These are phyloP conservation scores for Labrus mixtus DNA, from an alignment of 2,113 vertebrate genomes.

Conservation along the genomic window DNA sequence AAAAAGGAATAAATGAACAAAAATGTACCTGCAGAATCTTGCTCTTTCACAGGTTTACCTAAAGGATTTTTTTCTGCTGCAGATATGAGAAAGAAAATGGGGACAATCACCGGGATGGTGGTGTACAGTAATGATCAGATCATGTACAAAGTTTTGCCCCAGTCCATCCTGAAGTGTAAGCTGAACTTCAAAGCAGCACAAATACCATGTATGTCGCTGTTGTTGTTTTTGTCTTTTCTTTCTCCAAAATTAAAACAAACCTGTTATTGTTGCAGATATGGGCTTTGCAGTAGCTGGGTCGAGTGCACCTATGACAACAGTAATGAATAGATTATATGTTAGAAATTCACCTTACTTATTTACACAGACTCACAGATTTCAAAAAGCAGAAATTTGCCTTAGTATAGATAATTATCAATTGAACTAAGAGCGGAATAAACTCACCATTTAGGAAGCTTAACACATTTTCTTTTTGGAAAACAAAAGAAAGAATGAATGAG, in stretches of 20 bases:
- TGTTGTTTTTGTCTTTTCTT: background rate
- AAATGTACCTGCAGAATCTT: constrained; percentile 63
- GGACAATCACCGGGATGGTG: background rate
- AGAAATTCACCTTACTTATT: background rate
- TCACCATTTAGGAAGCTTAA: constrained; percentile 70
- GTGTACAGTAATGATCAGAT: background rate
- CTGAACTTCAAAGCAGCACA: background rate
- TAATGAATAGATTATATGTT: background rate
- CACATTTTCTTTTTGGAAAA: constrained; percentile 55
- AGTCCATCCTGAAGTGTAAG: background rate
- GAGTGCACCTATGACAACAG: constrained; percentile 57
- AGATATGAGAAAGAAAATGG: constrained; percentile 5
- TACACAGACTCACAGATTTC: background rate
- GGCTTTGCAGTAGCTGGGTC: constrained; percentile 32
- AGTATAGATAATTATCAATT: background rate
- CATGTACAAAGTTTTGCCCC: background rate
- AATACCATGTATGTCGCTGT: background rate
- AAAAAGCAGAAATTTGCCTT: background rate
- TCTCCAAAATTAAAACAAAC: constrained; percentile 46
- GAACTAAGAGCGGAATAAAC: background rate
- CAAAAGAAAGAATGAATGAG: background rate
- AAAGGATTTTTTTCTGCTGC: constrained; percentile 47
- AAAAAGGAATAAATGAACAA: background rate
- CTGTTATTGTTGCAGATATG: constrained; percentile 42
- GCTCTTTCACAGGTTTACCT: constrained; percentile 17